Evolutionary conservation across 1,140 invertebrate species (phyloP), one percentile per base, ranked within the genome.

Genomic region (Bombus pyrosoma): DNA sequence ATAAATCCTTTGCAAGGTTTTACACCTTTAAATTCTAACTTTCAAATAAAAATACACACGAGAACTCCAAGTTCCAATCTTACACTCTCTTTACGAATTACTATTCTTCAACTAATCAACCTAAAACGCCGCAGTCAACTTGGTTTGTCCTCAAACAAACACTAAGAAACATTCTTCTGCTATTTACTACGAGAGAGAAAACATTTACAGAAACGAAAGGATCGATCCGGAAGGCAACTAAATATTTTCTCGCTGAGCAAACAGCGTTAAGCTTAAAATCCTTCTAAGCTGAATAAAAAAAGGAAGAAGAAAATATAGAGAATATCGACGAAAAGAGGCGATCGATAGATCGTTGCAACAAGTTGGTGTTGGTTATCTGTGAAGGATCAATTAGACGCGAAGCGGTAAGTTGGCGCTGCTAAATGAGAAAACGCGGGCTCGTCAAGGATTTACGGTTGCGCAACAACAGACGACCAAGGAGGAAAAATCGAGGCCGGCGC

Each of bases 401-500:
- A 41, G 83, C 47, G 76, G 80, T 87, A 90, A 90, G 86, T 90
- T 81, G 28, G 69, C 8, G 8, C 34, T 74, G 82, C 72, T 88
- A 86, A 88, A 86, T 73, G 76, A 89, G 80, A 87, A 87, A 87
- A 85, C 74, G 73, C 68, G 22, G 34, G n/a, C 34, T 32, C 66
- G 74, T 86, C 87, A 86, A 89, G 88, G 88, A 89, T 89, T 76
- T 77, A 68, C 71, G 53, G 43, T 89, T 89, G 80, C 66, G 80
- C 39, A 89, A 89, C 84, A 75, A 64, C 81, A 18, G 18, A 34
- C 28, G 72, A 74, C 39, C 28, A 62, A 66, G 53, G 22, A 80
- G 39, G 79, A 89, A 88, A 88, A 89, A 89, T 83, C 88, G 57
- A 86, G 87, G 77, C 41, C 73, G 41, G 43, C 47, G 57, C n/a